phyloP scores from a whole-genome alignment of 2,888 invertebrate genomes.

The Heliconius ismenius region DNA sequence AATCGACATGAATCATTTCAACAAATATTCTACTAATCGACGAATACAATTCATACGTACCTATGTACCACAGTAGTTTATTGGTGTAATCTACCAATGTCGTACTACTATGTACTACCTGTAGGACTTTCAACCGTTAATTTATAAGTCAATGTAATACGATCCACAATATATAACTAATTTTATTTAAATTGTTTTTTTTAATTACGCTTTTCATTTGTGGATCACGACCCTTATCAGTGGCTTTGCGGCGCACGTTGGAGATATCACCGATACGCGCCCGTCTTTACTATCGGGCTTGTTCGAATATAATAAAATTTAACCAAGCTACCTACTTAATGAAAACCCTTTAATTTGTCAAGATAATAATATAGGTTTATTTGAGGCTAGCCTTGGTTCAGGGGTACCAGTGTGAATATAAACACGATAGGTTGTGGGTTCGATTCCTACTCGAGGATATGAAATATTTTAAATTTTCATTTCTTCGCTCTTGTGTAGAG shows the following conservation, averaged over 20 bases:
- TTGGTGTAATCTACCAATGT: too few species aligned
- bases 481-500: too few species aligned
- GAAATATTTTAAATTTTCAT: too few species aligned
- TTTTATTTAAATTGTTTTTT: not conserved
- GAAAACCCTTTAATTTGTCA: constrained; percentile 22
- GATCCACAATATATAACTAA: not conserved
- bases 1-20: too few species aligned
- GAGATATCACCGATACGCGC: constrained; percentile 50
- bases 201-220: constrained; percentile 5
- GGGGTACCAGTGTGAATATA: too few species aligned
- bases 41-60: not conserved
- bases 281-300: constrained; percentile 41
- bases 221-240: constrained; percentile 39
- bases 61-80: not conserved
- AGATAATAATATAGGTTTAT: too few species aligned
- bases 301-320: constrained; percentile 39
- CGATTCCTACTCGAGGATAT: too few species aligned
- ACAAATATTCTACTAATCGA: too few species aligned
- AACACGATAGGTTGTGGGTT: too few species aligned
- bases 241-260: constrained; percentile 43
- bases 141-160: not conserved
- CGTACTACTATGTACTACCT: too few species aligned
- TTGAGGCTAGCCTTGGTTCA: too few species aligned
- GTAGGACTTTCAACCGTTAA: not conserved
- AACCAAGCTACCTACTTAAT: constrained; percentile 37